These are phyloP conservation scores for Zoanthus solanderi DNA, from an alignment of 92 coral and sea anemone species.

Conservation along the genomic window DNA sequence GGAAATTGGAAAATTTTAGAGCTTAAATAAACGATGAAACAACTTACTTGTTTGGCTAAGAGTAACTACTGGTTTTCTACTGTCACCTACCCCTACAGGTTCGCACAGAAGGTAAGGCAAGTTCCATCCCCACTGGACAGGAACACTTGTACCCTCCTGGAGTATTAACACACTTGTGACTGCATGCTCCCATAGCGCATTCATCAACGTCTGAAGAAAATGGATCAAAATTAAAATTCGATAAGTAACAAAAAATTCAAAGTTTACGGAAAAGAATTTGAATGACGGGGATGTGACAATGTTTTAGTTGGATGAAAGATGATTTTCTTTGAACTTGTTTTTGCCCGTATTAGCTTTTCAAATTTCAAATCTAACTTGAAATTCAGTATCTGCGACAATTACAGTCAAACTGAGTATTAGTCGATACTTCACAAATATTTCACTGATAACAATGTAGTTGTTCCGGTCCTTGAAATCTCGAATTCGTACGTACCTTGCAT, in stretches of 20 bases:
- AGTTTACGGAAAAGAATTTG: background rate
- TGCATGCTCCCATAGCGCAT: slow-evolving; percentile 85
- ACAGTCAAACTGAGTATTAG: no score
- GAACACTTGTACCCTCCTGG: slow-evolving; percentile 80
- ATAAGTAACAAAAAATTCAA: background rate
- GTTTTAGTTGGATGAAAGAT: no score
- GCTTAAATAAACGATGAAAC: background rate
- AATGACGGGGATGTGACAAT: no score
- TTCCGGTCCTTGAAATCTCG: no score
- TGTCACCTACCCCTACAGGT: slow-evolving; percentile 81
- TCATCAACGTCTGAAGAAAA: slow-evolving; percentile 81
- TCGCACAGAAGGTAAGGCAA: slow-evolving; percentile 71
- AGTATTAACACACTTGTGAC: slow-evolving; percentile 88
- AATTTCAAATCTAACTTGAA: no score
- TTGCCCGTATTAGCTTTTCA: no score
- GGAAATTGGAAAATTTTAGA: background rate
- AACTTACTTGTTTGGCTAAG: background rate
- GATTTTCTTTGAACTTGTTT: no score
- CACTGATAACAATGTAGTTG: no score
- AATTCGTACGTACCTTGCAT: no score
- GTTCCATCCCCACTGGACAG: slow-evolving; percentile 96
- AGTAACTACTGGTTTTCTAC: background rate
- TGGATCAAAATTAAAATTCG: background rate
- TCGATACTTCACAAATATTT: no score
- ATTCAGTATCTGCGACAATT: no score